A percentile compares a stretch with the other conserved stretches of the same genome.
Evolutionary conservation across 2,113 vertebrate species (phyloP).

Genomic region (Oreotrochilus melanogaster): DNA sequence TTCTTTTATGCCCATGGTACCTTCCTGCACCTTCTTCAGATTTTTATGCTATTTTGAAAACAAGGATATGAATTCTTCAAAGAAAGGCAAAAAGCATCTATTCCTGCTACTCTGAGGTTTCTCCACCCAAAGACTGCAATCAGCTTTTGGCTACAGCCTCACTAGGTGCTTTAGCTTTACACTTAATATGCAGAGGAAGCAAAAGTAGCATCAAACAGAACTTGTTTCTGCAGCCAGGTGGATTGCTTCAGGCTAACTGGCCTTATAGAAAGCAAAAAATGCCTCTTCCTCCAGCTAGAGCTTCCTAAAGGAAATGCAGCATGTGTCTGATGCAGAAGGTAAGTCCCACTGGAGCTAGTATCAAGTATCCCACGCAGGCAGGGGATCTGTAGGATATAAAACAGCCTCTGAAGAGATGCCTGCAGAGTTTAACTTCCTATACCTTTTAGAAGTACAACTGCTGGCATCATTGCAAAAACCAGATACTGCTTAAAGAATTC

Average conservation of each 20-base stretch:
- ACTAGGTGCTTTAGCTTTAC: not conserved
- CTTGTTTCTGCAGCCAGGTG: not conserved
- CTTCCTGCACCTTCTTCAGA: not conserved
- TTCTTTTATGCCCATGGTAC: not conserved
- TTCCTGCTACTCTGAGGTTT: not conserved
- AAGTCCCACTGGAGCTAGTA: not conserved
- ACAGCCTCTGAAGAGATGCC: not conserved
- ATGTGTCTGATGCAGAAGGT: not conserved
- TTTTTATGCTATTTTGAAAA: constrained; percentile 5
- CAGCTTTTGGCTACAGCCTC: not conserved
- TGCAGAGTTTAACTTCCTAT: not conserved
- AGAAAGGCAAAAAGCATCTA: not conserved
- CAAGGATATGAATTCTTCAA: not conserved
- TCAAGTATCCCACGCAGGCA: not conserved
- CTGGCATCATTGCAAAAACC: not conserved
- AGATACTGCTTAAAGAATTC: not conserved
- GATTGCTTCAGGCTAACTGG: not conserved
- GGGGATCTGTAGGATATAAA: not conserved
- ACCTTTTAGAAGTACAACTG: not conserved
- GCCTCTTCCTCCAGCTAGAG: not conserved
- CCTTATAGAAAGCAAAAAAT: not conserved
- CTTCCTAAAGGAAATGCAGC: not conserved
- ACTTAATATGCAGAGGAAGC: not conserved
- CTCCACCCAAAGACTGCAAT: not conserved
- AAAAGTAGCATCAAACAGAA: not conserved